Percentiles rank a stretch among this genome's conserved stretches.
phyloP scores from a whole-genome alignment of 2,888 invertebrate species.

The Pheosia tremula region DNA sequence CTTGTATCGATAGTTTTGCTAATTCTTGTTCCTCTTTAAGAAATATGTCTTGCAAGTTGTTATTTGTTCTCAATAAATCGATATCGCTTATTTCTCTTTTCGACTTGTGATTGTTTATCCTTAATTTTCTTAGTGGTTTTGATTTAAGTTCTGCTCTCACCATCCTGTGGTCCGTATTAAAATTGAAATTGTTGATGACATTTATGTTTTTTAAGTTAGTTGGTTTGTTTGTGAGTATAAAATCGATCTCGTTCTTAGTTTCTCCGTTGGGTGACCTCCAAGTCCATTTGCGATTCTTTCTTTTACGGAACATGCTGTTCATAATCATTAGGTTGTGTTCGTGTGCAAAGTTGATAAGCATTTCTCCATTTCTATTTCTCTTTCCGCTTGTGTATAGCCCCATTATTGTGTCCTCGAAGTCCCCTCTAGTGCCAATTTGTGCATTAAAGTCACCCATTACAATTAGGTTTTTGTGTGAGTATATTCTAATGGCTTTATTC shows the following conservation, averaged over 20 bases:
- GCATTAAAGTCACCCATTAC: slow-evolving; percentile 3
- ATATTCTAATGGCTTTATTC: neutral
- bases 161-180: neutral
- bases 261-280: neutral
- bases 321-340: neutral
- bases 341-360: neutral
- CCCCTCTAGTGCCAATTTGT: neutral
- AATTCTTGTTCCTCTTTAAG: too few relatives aligned
- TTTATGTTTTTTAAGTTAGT: neutral
- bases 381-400: neutral
- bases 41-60: too few relatives aligned
- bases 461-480: neutral
- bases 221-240: neutral
- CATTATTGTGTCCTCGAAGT: neutral
- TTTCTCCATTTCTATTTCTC: neutral
- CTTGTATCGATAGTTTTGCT: too few relatives aligned
- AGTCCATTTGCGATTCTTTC: neutral
- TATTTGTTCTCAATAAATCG: too few relatives aligned
- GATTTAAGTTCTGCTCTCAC: neutral
- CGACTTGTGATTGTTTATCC: neutral
- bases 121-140: neutral
- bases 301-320: neutral
- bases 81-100: neutral
- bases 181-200: neutral
- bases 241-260: slow-evolving; percentile 7